Evolutionary conservation across 2,113 vertebrate genomes (phyloP).

Genomic region (Trogon surrucura): DNA sequence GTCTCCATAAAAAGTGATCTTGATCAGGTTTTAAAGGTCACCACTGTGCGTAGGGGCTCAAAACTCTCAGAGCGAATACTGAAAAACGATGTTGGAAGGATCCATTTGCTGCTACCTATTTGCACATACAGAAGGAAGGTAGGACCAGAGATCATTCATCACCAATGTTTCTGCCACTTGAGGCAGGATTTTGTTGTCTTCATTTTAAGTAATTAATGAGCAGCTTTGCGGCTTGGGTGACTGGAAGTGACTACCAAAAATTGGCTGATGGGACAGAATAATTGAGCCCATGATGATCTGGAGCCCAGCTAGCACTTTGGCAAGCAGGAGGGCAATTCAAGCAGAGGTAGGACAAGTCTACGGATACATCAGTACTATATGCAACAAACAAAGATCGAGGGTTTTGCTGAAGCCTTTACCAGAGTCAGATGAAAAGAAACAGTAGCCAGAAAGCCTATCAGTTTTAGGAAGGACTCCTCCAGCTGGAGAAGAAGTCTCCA

Average conservation of each 20-base stretch:
- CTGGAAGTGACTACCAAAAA: background rate
- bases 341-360: background rate
- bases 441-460: background rate
- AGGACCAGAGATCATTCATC: background rate
- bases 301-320: background rate
- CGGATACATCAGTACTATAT: background rate
- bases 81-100: background rate
- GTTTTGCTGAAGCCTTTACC: background rate
- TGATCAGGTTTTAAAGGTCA: background rate
- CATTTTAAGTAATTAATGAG: background rate
- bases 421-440: background rate
- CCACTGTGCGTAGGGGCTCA: background rate
- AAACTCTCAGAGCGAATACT: background rate
- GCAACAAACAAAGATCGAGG: fast-evolving
- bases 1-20: background rate
- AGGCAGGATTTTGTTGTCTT: background rate
- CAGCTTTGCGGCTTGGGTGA: background rate
- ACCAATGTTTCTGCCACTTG: background rate
- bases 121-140: background rate
- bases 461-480: background rate
- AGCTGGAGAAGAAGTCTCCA: background rate
- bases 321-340: background rate
- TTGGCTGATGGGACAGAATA: background rate
- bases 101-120: background rate
- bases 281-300: background rate